phyloP scores from a whole-genome alignment of 2,113 vertebrate species.

The Brachionichthys hirsutus region DNA sequence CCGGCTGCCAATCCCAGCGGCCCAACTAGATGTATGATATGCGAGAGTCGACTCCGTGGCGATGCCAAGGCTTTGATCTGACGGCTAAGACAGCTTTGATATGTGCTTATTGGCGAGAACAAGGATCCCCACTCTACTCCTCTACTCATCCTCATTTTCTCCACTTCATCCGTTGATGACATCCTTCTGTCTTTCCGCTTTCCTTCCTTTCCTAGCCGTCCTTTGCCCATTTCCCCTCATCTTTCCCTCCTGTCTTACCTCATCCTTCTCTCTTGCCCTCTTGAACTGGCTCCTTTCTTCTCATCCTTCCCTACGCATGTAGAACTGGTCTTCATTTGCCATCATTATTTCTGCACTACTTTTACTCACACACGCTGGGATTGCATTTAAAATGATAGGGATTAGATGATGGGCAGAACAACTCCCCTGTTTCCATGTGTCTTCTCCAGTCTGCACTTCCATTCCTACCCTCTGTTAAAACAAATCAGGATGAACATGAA shows the following conservation, averaged over 20 bases:
- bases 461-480: not conserved
- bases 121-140: conserved; percentile 41
- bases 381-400: conserved; percentile 32
- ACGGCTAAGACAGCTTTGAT: conserved; percentile 60
- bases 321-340: conserved; percentile 16
- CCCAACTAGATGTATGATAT: conserved; percentile 36
- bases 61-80: conserved; percentile 63
- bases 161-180: conserved; percentile 35
- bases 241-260: conserved; percentile 7
- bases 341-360: conserved; percentile 2
- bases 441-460: not conserved
- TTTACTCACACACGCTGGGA: not conserved
- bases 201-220: conserved; percentile 31
- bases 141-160: conserved; percentile 33
- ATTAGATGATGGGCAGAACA: conserved; percentile 1
- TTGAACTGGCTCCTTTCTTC: not conserved
- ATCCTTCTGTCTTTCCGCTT: conserved; percentile 10
- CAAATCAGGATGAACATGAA: not conserved
- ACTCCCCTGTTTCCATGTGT: not conserved
- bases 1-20: conserved; percentile 46
- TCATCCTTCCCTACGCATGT: conserved; percentile 5
- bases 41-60: conserved; percentile 39
- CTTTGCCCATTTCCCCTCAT: conserved; percentile 31
- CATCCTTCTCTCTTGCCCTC: conserved; percentile 19
- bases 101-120: conserved; percentile 56